Evolutionary conservation across 2,888 invertebrate genomes (phyloP).

Genomic region (Lithophane semibrunnea): DNA sequence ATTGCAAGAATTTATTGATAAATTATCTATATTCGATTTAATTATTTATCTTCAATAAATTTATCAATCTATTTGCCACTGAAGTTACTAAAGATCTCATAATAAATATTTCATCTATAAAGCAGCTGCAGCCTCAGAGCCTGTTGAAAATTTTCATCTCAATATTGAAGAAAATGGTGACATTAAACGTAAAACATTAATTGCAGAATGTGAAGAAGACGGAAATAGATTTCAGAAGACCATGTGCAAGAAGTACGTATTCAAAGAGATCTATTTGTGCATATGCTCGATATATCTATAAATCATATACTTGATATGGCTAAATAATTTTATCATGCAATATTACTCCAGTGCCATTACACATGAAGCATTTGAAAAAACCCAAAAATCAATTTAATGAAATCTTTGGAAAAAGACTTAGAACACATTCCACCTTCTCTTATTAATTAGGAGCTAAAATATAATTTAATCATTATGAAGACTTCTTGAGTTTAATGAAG

Average conservation of each 20-base stretch:
- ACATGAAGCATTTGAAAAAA: not conserved
- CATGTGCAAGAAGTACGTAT: constrained; percentile 5
- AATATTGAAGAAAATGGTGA: not conserved
- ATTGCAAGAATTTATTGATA: too few species aligned
- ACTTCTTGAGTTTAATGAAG: not conserved
- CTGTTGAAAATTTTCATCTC: not conserved
- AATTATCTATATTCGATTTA: too few species aligned
- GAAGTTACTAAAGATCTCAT: not conserved
- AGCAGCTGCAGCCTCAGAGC: not conserved
- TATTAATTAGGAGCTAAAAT: not conserved
- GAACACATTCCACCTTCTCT: not conserved
- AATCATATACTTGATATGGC: not conserved
- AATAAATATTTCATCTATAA: not conserved
- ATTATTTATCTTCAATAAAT: not conserved
- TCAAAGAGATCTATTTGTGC: not conserved
- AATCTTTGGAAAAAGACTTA: not conserved
- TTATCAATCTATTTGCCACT: not conserved
- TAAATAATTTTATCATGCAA: not conserved
- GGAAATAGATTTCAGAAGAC: not conserved
- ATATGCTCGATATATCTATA: not conserved
- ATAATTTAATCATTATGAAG: not conserved
- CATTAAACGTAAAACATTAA: constrained; percentile 1
- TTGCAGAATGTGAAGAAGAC: not conserved
- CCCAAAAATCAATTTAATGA: not conserved
- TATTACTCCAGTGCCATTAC: not conserved